These are phyloP conservation scores for Phoxinus dragarum DNA, from an alignment of 2,797 vertebrate species.

Conservation along the genomic window DNA sequence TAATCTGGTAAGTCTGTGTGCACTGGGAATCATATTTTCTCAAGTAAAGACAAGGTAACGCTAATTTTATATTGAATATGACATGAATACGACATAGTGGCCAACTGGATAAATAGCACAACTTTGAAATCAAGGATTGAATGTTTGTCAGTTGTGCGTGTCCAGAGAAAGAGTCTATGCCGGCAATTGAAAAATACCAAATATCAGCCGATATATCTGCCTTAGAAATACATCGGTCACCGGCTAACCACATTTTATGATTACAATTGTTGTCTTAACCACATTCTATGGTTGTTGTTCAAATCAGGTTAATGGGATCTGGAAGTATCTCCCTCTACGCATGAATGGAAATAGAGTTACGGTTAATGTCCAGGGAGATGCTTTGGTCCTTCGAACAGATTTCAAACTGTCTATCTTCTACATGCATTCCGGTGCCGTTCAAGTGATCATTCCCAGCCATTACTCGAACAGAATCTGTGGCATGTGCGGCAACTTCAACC, in stretches of 20 bases:
- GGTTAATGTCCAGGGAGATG: slow-evolving; percentile 72
- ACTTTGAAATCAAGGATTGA: no score
- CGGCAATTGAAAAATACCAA: background rate
- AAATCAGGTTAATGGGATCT: slow-evolving; percentile 81
- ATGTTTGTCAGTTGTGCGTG: no score
- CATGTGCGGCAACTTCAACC: slow-evolving; percentile 88
- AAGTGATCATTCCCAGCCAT: slow-evolving; percentile 76
- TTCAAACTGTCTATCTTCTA: slow-evolving; percentile 81
- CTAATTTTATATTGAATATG: no score
- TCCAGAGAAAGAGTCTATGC: no score
- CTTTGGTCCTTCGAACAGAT: slow-evolving; percentile 75
- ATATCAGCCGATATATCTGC: background rate
- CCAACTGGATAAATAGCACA: no score
- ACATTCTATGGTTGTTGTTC: background rate
- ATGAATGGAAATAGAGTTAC: slow-evolving; percentile 65
- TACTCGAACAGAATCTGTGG: slow-evolving; percentile 83
- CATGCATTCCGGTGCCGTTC: slow-evolving; percentile 75
- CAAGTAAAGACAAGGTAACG: no score
- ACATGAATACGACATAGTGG: no score
- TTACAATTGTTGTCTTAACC: background rate
- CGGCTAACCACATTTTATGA: background rate
- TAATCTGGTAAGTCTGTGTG: no score
- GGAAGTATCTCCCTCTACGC: slow-evolving; percentile 79
- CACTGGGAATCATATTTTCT: no score
- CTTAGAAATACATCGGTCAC: background rate